A percentile compares a stretch with the other conserved stretches of the same genome.
Conservation (phyloP, 2,888 invertebrate species). For the Eurytoma adleriae region DNA sequence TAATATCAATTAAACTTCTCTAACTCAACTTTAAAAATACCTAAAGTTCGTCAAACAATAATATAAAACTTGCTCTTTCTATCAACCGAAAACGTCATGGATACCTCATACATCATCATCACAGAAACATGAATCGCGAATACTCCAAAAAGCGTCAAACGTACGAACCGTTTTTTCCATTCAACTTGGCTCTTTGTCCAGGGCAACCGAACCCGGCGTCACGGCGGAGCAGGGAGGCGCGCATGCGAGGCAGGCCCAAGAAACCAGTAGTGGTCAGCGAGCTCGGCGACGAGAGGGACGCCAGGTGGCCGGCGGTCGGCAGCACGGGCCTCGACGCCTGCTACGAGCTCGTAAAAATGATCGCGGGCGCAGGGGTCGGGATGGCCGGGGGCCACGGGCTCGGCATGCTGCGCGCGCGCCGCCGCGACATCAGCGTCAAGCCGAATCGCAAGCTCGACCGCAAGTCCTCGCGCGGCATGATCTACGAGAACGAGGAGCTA, state of each 20-base stretch:
- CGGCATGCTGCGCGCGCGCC: conserved; percentile 89
- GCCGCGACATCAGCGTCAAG: conserved; percentile 92
- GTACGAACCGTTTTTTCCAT: no score
- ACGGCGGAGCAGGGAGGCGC: neutral
- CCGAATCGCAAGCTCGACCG: conserved; percentile 93
- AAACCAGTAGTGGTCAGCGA: conserved; percentile 29
- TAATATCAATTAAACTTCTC: no score
- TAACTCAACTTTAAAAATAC: no score
- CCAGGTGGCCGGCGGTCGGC: neutral
- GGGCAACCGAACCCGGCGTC: neutral
- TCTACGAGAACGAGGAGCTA: conserved; percentile 95
- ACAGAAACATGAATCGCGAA: no score
- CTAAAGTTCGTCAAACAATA: no score
- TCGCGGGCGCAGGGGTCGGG: conserved; percentile 71
- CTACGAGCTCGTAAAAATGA: conserved; percentile 62
- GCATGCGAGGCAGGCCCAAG: conserved; percentile 43
- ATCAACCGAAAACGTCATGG: no score
- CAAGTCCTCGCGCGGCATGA: conserved; percentile 94
- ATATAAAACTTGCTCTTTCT: no score
- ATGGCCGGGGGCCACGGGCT: conserved; percentile 67
- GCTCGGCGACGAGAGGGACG: neutral
- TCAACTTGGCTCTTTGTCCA: neutral
- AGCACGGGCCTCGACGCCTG: conserved; percentile 14
- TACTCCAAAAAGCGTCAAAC: no score
- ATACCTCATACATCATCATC: no score